Percentiles rank a stretch among this genome's conserved stretches.
Conservation (phyloP, 2,888 invertebrate genomes). For the Drosophila anomelani region DNA sequence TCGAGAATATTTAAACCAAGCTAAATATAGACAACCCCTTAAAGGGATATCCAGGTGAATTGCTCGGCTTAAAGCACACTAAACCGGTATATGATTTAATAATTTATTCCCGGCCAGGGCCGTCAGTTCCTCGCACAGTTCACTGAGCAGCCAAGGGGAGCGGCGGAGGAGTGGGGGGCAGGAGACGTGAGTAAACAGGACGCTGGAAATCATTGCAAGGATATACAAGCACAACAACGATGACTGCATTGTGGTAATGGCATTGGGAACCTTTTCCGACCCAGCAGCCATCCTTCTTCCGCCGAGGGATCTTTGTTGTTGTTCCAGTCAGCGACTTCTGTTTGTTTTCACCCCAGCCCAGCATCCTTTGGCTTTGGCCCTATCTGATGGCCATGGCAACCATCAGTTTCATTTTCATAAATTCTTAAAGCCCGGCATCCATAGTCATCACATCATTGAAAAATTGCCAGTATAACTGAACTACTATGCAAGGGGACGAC, state of each 20-base stretch:
- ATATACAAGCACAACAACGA: slow-evolving; percentile 55
- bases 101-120: slow-evolving; percentile 74
- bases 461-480: slow-evolving; percentile 55
- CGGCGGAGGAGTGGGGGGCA: not conserved
- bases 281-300: slow-evolving; percentile 15
- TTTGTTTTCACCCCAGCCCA: slow-evolving; percentile 19
- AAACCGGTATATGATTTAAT: slow-evolving; percentile 72
- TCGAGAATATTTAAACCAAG: not conserved
- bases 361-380: slow-evolving; percentile 26
- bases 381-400: slow-evolving; percentile 59
- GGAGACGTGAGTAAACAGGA: slow-evolving; percentile 69
- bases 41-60: slow-evolving; percentile 1
- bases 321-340: slow-evolving; percentile 28
- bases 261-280: slow-evolving; percentile 67
- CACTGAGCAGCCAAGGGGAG: slow-evolving; percentile 56
- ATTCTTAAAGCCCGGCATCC: slow-evolving; percentile 62
- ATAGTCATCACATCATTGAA: slow-evolving; percentile 54
- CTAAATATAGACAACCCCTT: not conserved
- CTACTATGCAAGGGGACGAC: slow-evolving; percentile 25
- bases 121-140: slow-evolving; percentile 57
- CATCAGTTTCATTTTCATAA: slow-evolving; percentile 68
- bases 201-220: slow-evolving; percentile 72
- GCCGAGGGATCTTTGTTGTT: slow-evolving; percentile 33
- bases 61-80: slow-evolving; percentile 49
- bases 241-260: slow-evolving; percentile 69